Percentiles rank a stretch among this genome's conserved stretches.
These are phyloP conservation scores for Myotis myotis DNA, from an alignment of 2,797 vertebrate species.

Conservation along the genomic window DNA sequence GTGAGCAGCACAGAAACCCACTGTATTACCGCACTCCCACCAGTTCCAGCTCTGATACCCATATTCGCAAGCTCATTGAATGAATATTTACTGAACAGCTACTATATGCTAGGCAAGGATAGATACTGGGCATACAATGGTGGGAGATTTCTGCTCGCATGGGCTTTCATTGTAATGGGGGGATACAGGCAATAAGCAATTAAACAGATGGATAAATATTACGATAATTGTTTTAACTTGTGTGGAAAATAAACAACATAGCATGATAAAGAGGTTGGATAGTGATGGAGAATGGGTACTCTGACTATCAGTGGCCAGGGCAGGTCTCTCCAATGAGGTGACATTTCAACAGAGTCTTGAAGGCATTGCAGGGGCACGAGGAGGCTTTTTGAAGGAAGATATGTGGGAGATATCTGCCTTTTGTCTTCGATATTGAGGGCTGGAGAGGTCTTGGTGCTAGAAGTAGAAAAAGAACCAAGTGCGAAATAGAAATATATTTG, in stretches of 20 bases:
- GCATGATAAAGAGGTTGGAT: neutral
- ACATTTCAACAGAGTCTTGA: neutral
- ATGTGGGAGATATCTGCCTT: neutral
- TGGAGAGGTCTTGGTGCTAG: neutral
- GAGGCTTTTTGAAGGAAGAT: neutral
- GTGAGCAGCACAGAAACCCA: neutral
- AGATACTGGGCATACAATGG: neutral
- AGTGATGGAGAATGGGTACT: neutral
- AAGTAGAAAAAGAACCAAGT: neutral
- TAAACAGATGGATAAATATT: neutral
- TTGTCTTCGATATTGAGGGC: neutral
- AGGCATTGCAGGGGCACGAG: neutral
- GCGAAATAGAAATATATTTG: neutral
- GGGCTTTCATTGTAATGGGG: neutral
- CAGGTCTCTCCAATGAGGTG: neutral
- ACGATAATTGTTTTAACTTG: neutral
- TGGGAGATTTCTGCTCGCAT: neutral
- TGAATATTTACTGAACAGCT: conserved; percentile 41
- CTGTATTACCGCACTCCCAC: neutral
- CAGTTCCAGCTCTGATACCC: neutral
- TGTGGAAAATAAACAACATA: neutral
- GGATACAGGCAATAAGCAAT: neutral
- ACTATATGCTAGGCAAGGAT: neutral
- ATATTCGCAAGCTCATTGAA: neutral
- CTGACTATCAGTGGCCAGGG: neutral